These are phyloP conservation scores for Seira ritae DNA, from an alignment of 2,888 invertebrate genomes.

Conservation along the genomic window DNA sequence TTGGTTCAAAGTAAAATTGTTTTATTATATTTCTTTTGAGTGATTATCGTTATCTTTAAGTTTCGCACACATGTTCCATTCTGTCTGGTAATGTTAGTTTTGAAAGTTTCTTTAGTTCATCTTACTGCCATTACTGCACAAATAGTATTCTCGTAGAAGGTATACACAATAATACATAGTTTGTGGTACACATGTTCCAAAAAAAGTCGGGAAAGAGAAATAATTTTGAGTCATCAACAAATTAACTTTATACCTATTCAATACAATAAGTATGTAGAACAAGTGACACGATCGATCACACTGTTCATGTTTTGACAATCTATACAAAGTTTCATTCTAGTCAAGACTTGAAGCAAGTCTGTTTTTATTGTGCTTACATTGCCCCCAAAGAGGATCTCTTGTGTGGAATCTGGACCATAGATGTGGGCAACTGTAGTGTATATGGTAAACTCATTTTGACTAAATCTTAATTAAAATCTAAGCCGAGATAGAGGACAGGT, in stretches of 20 bases:
- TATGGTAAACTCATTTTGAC: conserved; percentile 2
- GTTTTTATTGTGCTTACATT: conserved; percentile 9
- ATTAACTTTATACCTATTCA: neutral
- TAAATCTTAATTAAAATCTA: conserved; percentile 10
- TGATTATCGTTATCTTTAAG: neutral
- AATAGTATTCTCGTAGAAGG: too few relatives aligned
- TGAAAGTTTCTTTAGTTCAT: neutral
- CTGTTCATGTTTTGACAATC: neutral
- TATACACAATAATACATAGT: too few relatives aligned
- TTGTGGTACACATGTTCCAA: too few relatives aligned
- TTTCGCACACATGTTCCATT: neutral
- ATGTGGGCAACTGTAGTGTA: neutral
- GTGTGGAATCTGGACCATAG: neutral
- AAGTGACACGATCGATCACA: neutral
- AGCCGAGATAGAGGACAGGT: neutral
- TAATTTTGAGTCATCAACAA: neutral
- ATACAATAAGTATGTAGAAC: neutral
- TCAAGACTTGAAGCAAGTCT: neutral
- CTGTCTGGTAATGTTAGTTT: neutral
- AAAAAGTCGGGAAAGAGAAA: neutral
- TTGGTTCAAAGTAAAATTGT: neutral
- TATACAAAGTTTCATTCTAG: neutral
- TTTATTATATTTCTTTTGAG: neutral
- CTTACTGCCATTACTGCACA: neutral
- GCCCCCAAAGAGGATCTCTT: neutral